A percentile compares a stretch with the other conserved stretches of the same genome.
phyloP scores from a whole-genome alignment of 2,113 vertebrate species.

The Ibidorhyncha struthersii region DNA sequence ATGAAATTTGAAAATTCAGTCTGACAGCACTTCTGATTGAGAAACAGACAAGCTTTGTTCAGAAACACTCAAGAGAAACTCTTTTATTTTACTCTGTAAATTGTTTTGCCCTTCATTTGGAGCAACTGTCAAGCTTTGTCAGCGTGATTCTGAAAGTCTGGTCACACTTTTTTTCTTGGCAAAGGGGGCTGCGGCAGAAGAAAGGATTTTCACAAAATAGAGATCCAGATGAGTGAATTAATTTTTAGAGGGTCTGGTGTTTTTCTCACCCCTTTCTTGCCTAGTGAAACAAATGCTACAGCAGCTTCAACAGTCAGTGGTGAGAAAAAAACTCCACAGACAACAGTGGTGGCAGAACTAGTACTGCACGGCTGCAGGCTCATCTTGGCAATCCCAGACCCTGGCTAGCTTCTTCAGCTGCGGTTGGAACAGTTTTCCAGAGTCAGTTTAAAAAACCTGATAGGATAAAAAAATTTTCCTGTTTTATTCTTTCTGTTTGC shows the following conservation, averaged over 20 bases:
- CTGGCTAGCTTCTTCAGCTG: neutral
- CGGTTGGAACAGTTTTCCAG: neutral
- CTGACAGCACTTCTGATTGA: neutral
- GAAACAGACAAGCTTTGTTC: neutral
- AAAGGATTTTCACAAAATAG: neutral
- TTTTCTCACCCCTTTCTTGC: neutral
- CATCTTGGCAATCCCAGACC: neutral
- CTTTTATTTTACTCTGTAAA: neutral
- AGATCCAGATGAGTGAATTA: neutral
- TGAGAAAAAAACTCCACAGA: rapidly evolving
- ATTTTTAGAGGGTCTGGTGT: neutral
- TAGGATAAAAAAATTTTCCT: neutral
- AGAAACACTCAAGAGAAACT: neutral
- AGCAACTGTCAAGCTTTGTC: neutral
- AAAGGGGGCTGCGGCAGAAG: neutral
- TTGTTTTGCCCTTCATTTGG: neutral
- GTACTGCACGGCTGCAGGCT: neutral
- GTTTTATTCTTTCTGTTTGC: neutral
- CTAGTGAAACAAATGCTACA: neutral
- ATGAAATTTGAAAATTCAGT: slow-evolving; percentile 1
- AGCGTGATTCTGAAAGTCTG: neutral
- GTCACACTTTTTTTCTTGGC: neutral
- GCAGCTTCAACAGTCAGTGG: neutral
- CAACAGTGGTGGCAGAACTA: neutral
- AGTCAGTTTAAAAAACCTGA: neutral